Evolutionary conservation across 2,113 vertebrate genomes (phyloP).

Genomic region (Notothenia coriiceps): DNA sequence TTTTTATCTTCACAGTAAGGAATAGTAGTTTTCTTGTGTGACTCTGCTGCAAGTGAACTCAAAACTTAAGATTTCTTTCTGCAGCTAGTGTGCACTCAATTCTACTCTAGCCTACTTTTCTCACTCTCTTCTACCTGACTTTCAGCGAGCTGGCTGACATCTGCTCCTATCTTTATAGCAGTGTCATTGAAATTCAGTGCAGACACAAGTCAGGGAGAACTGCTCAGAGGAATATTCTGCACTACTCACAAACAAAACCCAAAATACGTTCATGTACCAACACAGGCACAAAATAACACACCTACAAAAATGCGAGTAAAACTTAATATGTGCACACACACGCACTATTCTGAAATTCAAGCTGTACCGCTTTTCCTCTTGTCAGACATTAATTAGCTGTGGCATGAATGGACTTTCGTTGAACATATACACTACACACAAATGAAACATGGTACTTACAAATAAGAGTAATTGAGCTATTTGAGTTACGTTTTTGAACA

Average conservation of each 20-base stretch:
- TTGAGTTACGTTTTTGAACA: conserved; percentile 16
- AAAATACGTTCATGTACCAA: conserved; percentile 3
- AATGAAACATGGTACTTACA: not conserved
- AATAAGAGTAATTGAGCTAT: conserved; percentile 2
- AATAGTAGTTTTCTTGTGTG: conserved; percentile 15
- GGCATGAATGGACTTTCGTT: conserved; percentile 44
- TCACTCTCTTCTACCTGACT: conserved; percentile 69
- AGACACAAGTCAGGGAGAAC: conserved; percentile 67
- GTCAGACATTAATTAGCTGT: conserved; percentile 50
- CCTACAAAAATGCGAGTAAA: not conserved
- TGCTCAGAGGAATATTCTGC: conserved; percentile 69
- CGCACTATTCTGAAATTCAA: not conserved
- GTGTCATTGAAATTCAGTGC: conserved; percentile 79
- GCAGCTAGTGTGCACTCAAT: conserved; percentile 47
- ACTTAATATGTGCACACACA: not conserved
- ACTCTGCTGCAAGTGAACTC: conserved; percentile 39
- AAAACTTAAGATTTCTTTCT: conserved; percentile 39
- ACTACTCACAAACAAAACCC: conserved; percentile 53
- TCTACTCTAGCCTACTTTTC: conserved; percentile 42
- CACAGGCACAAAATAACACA: conserved; percentile 1
- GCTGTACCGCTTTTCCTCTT: conserved; percentile 30
- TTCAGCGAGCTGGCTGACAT: conserved; percentile 74
- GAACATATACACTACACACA: conserved; percentile 20
- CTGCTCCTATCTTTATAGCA: conserved; percentile 77
- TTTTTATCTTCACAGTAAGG: conserved; percentile 10